Base-by-base conservation (phyloP, 2,797 vertebrate species). In the Diplodus puntazzo region DNA sequence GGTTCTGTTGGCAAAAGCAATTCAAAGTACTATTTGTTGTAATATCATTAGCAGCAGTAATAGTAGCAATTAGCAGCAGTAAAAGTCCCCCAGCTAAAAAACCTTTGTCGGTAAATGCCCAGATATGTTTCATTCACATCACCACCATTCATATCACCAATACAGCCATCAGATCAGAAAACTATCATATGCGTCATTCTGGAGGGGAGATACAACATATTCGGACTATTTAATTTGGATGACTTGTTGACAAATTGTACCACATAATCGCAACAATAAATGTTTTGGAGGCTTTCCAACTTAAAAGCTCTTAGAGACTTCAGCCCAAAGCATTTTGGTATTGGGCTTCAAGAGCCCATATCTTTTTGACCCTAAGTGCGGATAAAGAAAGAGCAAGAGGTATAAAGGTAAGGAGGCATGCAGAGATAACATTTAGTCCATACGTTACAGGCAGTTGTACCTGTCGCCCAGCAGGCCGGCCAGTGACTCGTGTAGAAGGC, bases 391-490 rank as follows among this genome's bases (percentile, higher is more conserved):
- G 34, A 75, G 21, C 34, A 73, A 25, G 42, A 67, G n/a, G 49
- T 59, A 52, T 78, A 55, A 79, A 78, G 59, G 52, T 64, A 69
- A 78, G 25, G 52, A 72, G 60, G 53, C 50, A 81, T 68, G 45
- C 46, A 63, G 49, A 54, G 59, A 73, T 70, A 63, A 46, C 23
- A 55, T 66, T 79, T 27, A 57, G 25, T 61, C n/a, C 55, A 21
- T 71, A 42, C 61, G 58, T 72, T 80, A 25, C 21, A 62, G 49
- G 34, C 30, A 30, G 30, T 64, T 69, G 39, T 65, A 55, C n/a
- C n/a, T 60, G 75, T 63, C 10, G 17, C 45, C 45, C 20, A 23
- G 46, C 55, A 62, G 4, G 20, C 46, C 65, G 67, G 14, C 61
- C 67, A 65, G 27, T 76, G 75, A 76, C 60, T 67, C 27, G 9